Conservation (phyloP, 2,888 invertebrate species). For the Arctia plantaginis region DNA sequence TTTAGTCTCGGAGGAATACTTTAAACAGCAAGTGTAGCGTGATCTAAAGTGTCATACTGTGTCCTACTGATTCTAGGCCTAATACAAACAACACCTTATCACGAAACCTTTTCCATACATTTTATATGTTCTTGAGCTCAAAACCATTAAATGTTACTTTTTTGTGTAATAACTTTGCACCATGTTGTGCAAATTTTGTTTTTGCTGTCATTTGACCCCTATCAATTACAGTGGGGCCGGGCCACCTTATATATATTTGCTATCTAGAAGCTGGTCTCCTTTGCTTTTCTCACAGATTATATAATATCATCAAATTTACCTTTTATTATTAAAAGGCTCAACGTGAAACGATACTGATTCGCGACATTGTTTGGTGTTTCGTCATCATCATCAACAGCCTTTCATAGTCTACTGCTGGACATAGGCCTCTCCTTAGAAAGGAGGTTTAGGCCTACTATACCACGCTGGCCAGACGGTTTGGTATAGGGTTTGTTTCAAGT, state of each 20-base stretch:
- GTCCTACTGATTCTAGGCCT: not conserved
- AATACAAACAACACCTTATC: not conserved
- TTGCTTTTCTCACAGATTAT: not conserved
- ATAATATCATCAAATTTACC: not conserved
- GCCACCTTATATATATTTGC: not conserved
- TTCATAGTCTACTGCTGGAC: too few relatives aligned
- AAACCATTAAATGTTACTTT: conserved; percentile 21
- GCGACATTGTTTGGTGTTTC: too few relatives aligned
- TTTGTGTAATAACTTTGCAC: conserved; percentile 16
- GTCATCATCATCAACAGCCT: too few relatives aligned
- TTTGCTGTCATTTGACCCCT: conserved; percentile 6
- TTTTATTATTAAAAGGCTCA: too few relatives aligned
- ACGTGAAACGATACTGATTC: too few relatives aligned
- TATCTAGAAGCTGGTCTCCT: not conserved
- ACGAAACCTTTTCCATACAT: conserved; percentile 16
- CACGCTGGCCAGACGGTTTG: too few relatives aligned
- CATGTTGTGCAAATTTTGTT: conserved; percentile 7
- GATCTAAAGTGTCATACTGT: not conserved
- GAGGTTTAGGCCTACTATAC: too few relatives aligned
- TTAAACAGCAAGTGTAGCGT: too few relatives aligned
- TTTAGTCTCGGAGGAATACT: too few relatives aligned
- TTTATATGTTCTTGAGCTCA: conserved; percentile 17
- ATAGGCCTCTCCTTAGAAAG: too few relatives aligned
- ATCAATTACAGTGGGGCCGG: not conserved
- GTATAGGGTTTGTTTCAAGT: too few relatives aligned